A percentile compares a stretch with the other conserved stretches of the same genome.
These are phyloP conservation scores for Copsychus sechellarum DNA, from an alignment of 2,113 vertebrate species.

Conservation along the genomic window DNA sequence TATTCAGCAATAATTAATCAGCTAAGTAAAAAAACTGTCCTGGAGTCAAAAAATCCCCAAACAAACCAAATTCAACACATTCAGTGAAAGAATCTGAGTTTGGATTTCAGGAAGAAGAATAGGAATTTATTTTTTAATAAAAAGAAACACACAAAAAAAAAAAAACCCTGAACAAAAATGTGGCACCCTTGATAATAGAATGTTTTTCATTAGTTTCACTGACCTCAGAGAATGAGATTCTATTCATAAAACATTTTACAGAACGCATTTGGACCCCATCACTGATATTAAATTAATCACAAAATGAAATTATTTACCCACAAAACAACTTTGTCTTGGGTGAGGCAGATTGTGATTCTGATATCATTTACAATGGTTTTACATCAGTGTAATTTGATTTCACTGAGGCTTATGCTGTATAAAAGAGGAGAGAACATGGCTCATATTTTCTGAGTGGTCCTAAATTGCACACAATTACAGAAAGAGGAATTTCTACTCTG, in stretches of 20 bases:
- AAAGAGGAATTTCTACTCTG: conserved; percentile 31
- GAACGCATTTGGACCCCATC: conserved; percentile 18
- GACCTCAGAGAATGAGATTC: conserved; percentile 21
- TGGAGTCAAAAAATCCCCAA: neutral
- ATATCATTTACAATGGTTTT: conserved; percentile 60
- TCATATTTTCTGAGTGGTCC: conserved; percentile 42
- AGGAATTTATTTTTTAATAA: neutral
- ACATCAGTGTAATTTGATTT: conserved; percentile 56
- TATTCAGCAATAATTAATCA: neutral
- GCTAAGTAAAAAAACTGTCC: neutral
- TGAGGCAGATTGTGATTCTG: conserved; percentile 42
- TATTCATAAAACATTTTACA: conserved; percentile 25
- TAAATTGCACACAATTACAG: conserved; percentile 38
- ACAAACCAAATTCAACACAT: neutral
- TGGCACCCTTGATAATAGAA: neutral
- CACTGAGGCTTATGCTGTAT: conserved; percentile 4
- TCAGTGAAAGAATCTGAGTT: neutral
- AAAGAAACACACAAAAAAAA: neutral
- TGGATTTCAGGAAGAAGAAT: neutral
- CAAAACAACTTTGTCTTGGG: conserved; percentile 40
- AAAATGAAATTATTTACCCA: conserved; percentile 53
- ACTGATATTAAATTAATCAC: conserved; percentile 51
- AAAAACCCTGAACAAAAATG: neutral
- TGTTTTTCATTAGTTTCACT: neutral
- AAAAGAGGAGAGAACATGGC: conserved; percentile 6